A percentile compares a stretch with the other conserved stretches of the same genome.
These are phyloP conservation scores for Scaptodrosophila latifasciaeformis DNA, from an alignment of 2,888 invertebrate genomes.

Conservation along the genomic window DNA sequence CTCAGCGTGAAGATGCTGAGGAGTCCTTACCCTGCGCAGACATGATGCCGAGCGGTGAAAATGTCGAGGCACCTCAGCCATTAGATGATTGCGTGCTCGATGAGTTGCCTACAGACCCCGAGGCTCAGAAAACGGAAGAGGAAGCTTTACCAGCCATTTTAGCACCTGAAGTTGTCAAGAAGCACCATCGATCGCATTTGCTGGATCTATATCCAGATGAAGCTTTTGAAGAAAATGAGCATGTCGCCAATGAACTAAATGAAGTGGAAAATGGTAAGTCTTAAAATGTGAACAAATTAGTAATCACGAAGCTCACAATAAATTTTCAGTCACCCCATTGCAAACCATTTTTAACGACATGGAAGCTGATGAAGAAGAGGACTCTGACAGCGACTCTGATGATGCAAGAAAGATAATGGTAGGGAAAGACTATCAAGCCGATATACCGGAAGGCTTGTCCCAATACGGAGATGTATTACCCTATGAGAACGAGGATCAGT, in stretches of 20 bases:
- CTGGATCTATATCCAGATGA: conserved; percentile 77
- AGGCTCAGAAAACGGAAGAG: too few species aligned
- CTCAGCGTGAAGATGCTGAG: conserved; percentile 29
- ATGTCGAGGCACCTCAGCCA: too few species aligned
- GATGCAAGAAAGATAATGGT: conserved; percentile 85
- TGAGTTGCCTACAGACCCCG: too few species aligned
- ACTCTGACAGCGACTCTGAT: conserved; percentile 64
- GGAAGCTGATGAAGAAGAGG: conserved; percentile 80
- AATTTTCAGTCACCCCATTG: conserved; percentile 48
- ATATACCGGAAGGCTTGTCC: conserved; percentile 92
- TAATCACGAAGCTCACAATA: neutral
- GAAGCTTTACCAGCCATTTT: neutral
- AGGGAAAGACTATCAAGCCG: conserved; percentile 94
- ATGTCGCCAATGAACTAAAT: neutral
- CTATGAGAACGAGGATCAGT: conserved; percentile 95
- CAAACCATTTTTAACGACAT: conserved; percentile 45
- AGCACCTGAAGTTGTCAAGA: conserved; percentile 31
- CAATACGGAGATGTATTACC: conserved; percentile 95
- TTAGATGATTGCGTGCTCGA: too few species aligned
- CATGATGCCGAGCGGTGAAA: neutral
- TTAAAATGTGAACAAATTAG: neutral
- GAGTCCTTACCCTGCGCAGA: conserved; percentile 10
- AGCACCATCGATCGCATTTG: conserved; percentile 76
- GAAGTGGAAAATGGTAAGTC: neutral
- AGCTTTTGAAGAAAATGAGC: conserved; percentile 34